Conservation (phyloP, 2,797 vertebrate genomes). For the Galago senegalensis region DNA sequence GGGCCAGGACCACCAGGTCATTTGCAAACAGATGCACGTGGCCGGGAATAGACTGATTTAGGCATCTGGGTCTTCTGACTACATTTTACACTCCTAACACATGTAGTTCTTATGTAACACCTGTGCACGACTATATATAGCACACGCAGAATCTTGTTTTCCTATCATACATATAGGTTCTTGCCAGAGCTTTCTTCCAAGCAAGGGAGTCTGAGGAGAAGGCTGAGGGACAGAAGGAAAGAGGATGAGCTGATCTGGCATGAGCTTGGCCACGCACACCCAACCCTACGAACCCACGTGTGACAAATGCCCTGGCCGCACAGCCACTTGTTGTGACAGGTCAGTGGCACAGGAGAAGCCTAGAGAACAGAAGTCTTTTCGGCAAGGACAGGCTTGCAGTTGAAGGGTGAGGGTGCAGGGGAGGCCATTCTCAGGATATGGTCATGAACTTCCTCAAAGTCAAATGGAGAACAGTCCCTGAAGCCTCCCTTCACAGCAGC, state of each 20-base stretch:
- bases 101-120: constrained; percentile 61
- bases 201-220: constrained; percentile 55
- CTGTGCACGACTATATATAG: constrained; percentile 69
- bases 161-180: background rate
- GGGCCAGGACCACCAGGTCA: background rate
- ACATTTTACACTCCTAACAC: background rate
- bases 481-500: fast-evolving
- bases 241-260: constrained; percentile 32
- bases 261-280: background rate
- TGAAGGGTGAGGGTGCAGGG: background rate
- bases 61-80: constrained; percentile 17
- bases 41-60: background rate
- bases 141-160: constrained; percentile 36
- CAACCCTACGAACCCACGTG: background rate
- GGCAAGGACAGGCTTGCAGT: background rate
- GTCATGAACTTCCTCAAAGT: background rate
- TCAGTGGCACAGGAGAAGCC: background rate
- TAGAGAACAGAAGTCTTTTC: background rate
- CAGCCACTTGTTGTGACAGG: background rate
- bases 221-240: constrained; percentile 15
- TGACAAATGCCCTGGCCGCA: fast-evolving
- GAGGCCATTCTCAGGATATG: background rate
- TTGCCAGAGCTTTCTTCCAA: constrained; percentile 71
- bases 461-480: background rate
- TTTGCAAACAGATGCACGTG: background rate